Conservation (phyloP, 2,113 vertebrate species). For the Furnarius figulus region DNA sequence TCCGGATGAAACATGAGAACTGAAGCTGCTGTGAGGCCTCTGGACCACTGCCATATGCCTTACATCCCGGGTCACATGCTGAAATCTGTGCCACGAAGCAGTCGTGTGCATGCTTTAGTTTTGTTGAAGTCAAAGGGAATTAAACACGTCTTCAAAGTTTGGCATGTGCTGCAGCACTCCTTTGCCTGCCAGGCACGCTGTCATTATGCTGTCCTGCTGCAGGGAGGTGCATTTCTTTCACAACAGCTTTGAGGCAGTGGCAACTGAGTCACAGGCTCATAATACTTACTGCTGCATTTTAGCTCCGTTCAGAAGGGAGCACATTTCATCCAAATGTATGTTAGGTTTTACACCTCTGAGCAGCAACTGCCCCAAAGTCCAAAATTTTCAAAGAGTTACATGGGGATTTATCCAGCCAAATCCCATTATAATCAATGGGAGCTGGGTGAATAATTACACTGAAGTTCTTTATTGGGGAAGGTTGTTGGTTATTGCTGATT, state of each 20-base stretch:
- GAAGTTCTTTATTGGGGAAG: background rate
- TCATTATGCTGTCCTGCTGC: background rate
- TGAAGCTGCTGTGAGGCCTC: background rate
- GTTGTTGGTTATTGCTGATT: conserved; percentile 14
- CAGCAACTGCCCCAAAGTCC: background rate
- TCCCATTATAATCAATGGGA: conserved; percentile 59
- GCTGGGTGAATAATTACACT: conserved; percentile 17
- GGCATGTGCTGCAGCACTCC: background rate
- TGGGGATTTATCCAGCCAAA: conserved; percentile 60
- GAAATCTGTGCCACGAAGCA: background rate
- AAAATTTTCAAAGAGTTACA: conserved; percentile 64
- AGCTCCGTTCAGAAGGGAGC: background rate
- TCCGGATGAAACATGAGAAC: background rate
- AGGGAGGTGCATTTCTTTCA: background rate
- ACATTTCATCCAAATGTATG: background rate
- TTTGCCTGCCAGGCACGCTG: accelerated
- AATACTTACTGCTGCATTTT: background rate
- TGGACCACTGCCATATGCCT: background rate
- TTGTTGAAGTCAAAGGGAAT: background rate
- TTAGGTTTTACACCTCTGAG: background rate
- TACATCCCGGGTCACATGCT: background rate
- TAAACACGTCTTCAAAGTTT: background rate
- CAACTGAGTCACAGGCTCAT: background rate
- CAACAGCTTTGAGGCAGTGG: background rate
- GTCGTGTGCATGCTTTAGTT: background rate